Base-by-base conservation (phyloP, 1,140 invertebrate species). In the Venustaconcha ellipsiformis region DNA sequence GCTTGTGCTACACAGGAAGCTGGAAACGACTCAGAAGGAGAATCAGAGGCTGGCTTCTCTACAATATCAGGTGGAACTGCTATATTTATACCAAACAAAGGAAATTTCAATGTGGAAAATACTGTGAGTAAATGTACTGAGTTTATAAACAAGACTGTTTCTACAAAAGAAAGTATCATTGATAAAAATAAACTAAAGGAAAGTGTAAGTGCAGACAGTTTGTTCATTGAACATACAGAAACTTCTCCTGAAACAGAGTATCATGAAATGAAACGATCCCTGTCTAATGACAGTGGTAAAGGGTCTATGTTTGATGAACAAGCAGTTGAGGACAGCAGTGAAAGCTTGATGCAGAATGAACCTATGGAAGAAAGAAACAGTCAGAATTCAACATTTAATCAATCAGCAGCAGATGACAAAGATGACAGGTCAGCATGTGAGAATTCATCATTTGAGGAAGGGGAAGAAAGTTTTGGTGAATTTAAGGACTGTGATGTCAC, bases 241-340 rank as follows among this genome's bases (percentile, higher is more conserved):
- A 37, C 8, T 8, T 37, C 37, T 37, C 37, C 37, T 37, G 6
- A 37, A 37, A 58, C 74, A 68, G 37, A 37, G 57, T 68, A 71
- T 26, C 73, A 76, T 20, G 72, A 76, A 57, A 78, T 86, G 67
- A 70, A 79, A 66, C 76, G 83, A 58, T 78, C 80, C 13, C 23
- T 82, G 17, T 87, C 83, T 3, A 76, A 77, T 14, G 85, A 87
- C 72, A 84, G 83, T 80, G 85, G 83, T 1, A 83, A 85, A 48
- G 84, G 84, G 1, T 85, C 85, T 0, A 70, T 85, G 75, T 72
- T 82, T 66, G 84, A 87, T 57, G 71, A 80, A 15, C 76, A 63
- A 6, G 62, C 57, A 60, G 74, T 73, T n/a, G 71, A 67, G n/a
- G 57, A 64, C 48, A 71, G 17, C 17, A n/a, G n/a, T n/a, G n/a